These are phyloP conservation scores for Laothoe populi DNA, from an alignment of 2,888 invertebrate species.

Conservation along the genomic window DNA sequence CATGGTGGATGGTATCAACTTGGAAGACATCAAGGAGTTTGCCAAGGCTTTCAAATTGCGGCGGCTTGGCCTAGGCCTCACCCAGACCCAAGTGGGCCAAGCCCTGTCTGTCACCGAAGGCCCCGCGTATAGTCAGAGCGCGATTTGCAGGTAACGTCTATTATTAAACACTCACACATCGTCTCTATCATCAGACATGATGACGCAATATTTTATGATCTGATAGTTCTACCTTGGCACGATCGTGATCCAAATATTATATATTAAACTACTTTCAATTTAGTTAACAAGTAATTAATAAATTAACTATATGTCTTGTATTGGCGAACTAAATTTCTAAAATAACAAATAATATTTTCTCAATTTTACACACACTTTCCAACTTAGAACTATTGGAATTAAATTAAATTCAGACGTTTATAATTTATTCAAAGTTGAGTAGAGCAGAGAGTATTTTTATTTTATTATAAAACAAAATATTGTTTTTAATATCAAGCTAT, in stretches of 20 bases:
- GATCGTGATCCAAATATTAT: background rate
- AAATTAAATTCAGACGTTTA: background rate
- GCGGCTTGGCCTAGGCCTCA: slow-evolving; percentile 95
- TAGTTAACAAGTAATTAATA: background rate
- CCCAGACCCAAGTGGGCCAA: slow-evolving; percentile 99
- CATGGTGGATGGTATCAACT: slow-evolving; percentile 97
- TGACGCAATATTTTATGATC: background rate
- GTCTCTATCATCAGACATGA: background rate
- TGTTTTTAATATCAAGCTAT: background rate
- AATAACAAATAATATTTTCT: background rate
- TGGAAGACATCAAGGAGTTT: slow-evolving; percentile 99
- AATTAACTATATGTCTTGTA: background rate
- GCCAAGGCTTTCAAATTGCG: slow-evolving; percentile 98
- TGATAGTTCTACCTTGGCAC: background rate
- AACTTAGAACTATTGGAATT: slow-evolving; percentile 11
- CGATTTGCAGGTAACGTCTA: slow-evolving; percentile 96
- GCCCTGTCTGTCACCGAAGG: slow-evolving; percentile 98
- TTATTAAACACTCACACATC: background rate
- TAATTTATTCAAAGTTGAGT: slow-evolving; percentile 7
- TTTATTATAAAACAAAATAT: background rate
- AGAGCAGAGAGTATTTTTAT: slow-evolving; percentile 7
- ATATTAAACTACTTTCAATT: background rate
- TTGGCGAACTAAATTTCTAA: background rate
- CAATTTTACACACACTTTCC: background rate
- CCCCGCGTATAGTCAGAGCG: slow-evolving; percentile 99